Evolutionary conservation across 1,140 invertebrate genomes (phyloP).

Genomic region (Adelges cooleyi): DNA sequence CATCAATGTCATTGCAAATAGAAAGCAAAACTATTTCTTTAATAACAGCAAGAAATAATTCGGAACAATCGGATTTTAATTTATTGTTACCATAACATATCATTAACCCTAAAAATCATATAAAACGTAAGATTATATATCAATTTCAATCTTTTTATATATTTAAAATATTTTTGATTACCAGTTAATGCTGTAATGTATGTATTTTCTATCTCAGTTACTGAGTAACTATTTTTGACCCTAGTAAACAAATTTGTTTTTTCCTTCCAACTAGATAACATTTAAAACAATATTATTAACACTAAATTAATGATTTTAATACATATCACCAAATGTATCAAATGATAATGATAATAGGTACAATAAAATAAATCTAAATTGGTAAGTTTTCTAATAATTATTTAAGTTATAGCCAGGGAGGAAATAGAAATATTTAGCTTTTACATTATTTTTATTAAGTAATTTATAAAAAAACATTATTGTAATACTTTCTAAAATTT

Average conservation of each 20-base stretch:
- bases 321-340: too few relatives aligned
- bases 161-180: neutral
- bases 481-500: too few relatives aligned
- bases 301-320: too few relatives aligned
- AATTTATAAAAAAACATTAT: too few relatives aligned
- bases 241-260: neutral
- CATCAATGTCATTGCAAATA: neutral
- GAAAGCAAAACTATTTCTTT: neutral
- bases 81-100: neutral
- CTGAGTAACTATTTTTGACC: neutral
- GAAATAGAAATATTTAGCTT: too few relatives aligned
- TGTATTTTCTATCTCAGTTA: neutral
- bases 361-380: too few relatives aligned
- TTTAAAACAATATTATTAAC: too few relatives aligned
- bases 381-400: too few relatives aligned
- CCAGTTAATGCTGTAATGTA: slow-evolving; percentile 19
- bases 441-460: too few relatives aligned
- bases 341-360: too few relatives aligned
- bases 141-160: neutral
- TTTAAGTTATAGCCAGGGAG: too few relatives aligned
- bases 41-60: neutral
- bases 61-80: neutral
- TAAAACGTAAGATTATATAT: neutral
- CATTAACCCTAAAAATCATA: slow-evolving; percentile 11
- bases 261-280: neutral